Evolutionary conservation across 2,888 invertebrate species (phyloP), one percentile per base, ranked within the genome.

Genomic region (Linyphia triangularis): DNA sequence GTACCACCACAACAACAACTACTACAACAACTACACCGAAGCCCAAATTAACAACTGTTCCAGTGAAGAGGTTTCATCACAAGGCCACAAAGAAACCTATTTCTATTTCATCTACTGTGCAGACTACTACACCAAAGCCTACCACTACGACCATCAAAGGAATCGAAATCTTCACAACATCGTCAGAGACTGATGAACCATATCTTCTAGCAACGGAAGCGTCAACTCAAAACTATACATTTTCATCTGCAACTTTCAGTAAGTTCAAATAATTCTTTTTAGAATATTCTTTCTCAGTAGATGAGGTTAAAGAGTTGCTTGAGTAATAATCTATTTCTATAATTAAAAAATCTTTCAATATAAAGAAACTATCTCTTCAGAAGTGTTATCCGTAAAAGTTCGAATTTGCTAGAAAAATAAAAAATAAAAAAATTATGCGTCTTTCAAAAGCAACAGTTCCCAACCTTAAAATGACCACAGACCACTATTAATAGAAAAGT

Each of bases 121-220:
- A 90, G 0, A 77, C 81, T 24, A 88, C 88, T 6, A 82, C 88
- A 19, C 6, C 73, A 37, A 89, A 91, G 28, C 90, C 90, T 7
- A 90, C 90, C 3, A 90, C 90, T 13, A 90, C 90, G 59, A 89
- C 90, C 59, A 83, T 86, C 51, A 84, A 59, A 16, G 78, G 83
- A 4, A 75, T 85, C 2, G 86, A 83, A 43, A 79, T 83, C 16
- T 61, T 79, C 65, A 85, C 89, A 0, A 69, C 85, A 67, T 9
- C 85, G 1, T 4, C 65, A 2, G 19, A 70, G 9, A 67, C 81
- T 2, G 40, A 57, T 37, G 75, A 75, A 1, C 33, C 72, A 19
- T 70, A 79, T 22, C 22, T 51, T 30, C 37, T 85, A 57, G 78
- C 63, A 6, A 70, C 77, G n/a, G 83, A 69, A 77, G 88, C 63